Evolutionary conservation across 1,140 invertebrate species (phyloP).

Genomic region (Rhynchophorus ferrugineus): DNA sequence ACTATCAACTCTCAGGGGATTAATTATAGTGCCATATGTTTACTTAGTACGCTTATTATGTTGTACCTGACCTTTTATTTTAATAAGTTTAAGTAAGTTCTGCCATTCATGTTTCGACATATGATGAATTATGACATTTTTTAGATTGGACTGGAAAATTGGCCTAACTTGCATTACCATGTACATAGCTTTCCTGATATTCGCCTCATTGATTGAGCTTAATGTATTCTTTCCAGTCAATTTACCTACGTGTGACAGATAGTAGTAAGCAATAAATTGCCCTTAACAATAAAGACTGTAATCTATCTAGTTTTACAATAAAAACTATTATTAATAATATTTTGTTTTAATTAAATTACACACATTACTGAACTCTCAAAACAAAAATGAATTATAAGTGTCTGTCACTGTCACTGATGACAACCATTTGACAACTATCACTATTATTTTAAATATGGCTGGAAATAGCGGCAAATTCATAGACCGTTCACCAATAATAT

Average conservation of each 20-base stretch:
- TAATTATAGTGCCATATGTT: slow-evolving; percentile 71
- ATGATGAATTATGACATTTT: slow-evolving; percentile 19
- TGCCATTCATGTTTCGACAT: background rate
- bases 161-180: slow-evolving; percentile 67
- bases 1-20: slow-evolving; percentile 70
- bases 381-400: too few species aligned
- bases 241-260: slow-evolving; percentile 61
- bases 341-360: too few species aligned
- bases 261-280: slow-evolving; percentile 4
- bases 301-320: too few species aligned
- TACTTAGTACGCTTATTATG: slow-evolving; percentile 67
- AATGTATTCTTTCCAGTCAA: slow-evolving; percentile 82
- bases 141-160: slow-evolving; percentile 62
- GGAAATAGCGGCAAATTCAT: slow-evolving; percentile 29
- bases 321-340: too few species aligned
- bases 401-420: too few species aligned
- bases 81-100: slow-evolving; percentile 61
- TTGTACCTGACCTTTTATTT: slow-evolving; percentile 65
- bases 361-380: too few species aligned
- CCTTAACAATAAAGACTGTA: too few species aligned
- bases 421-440: too few species aligned
- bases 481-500: slow-evolving; percentile 30
- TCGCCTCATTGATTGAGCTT: slow-evolving; percentile 75
- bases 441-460: too few species aligned
- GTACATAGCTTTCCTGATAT: slow-evolving; percentile 66